Conservation (phyloP, 2,888 invertebrate genomes). For the Hypselothyrea guttata region DNA sequence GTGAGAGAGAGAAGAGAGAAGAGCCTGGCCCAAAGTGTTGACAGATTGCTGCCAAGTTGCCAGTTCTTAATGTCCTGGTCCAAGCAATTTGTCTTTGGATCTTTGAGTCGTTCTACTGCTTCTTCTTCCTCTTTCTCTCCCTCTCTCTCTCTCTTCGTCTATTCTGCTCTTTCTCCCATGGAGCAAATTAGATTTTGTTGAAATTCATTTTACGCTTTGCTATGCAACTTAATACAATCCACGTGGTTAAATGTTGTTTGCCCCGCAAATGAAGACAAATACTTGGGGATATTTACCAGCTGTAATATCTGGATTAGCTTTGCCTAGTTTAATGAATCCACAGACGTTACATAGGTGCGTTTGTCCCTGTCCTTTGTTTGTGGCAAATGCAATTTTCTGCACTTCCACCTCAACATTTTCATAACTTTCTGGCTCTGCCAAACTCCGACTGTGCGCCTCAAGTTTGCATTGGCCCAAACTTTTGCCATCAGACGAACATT, state of each 20-base stretch:
- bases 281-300: background rate
- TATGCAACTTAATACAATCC: conserved; percentile 31
- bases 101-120: conserved; percentile 9
- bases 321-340: too few species aligned
- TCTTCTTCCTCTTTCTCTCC: background rate
- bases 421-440: background rate
- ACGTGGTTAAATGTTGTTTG: conserved; percentile 1
- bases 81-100: conserved; percentile 50
- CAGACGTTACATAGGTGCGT: too few species aligned
- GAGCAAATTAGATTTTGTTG: conserved; percentile 6
- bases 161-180: too few species aligned
- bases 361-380: background rate
- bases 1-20: too few species aligned
- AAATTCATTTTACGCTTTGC: conserved; percentile 40
- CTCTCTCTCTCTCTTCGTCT: too few species aligned
- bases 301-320: too few species aligned
- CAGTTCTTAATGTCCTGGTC: conserved; percentile 64
- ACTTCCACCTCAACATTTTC: conserved; percentile 8
- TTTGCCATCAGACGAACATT: conserved; percentile 5
- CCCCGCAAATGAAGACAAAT: conserved; percentile 10
- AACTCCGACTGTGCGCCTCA: background rate
- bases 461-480: conserved; percentile 5
- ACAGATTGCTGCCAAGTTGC: conserved; percentile 75
- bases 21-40: conserved; percentile 61
- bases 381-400: conserved; percentile 25